Conservation (phyloP, 2,113 vertebrate species). For the Agapornis roseicollis region DNA sequence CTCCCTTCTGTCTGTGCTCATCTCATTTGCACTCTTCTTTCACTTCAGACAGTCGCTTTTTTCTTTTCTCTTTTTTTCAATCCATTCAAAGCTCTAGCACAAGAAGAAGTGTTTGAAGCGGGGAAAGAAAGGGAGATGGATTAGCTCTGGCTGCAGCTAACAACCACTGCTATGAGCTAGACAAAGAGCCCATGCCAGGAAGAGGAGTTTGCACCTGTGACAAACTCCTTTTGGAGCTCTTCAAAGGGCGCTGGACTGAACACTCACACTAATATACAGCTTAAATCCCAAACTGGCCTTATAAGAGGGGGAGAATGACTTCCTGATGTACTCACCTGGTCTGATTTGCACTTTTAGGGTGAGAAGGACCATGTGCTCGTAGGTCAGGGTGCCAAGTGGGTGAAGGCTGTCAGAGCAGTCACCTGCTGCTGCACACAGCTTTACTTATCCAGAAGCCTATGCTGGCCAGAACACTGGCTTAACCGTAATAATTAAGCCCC, state of each 20-base stretch:
- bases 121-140: conserved; percentile 5
- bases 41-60: conserved; percentile 7
- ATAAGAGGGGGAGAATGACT: not conserved
- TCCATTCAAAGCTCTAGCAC: conserved; percentile 9
- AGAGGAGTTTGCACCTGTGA: not conserved
- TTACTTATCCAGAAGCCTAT: not conserved
- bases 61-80: not conserved
- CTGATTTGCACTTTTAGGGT: not conserved
- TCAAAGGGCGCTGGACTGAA: not conserved
- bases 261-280: not conserved
- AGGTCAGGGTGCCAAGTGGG: not conserved
- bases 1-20: conserved; percentile 45
- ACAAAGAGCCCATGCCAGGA: not conserved
- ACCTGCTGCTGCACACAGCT: not conserved
- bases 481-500: not conserved
- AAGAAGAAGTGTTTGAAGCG: conserved; percentile 23
- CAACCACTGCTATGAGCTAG: not conserved
- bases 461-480: not conserved
- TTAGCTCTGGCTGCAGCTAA: conserved; percentile 24
- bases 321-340: not conserved
- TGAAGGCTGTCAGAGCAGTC: not conserved
- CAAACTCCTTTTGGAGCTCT: not conserved
- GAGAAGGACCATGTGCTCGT: not conserved
- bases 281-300: not conserved
- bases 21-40: conserved; percentile 28